Percentiles rank a stretch among this genome's conserved stretches.
Evolutionary conservation across 2,797 vertebrate species (phyloP).

Genomic region (Hemitrygon akajei): DNA sequence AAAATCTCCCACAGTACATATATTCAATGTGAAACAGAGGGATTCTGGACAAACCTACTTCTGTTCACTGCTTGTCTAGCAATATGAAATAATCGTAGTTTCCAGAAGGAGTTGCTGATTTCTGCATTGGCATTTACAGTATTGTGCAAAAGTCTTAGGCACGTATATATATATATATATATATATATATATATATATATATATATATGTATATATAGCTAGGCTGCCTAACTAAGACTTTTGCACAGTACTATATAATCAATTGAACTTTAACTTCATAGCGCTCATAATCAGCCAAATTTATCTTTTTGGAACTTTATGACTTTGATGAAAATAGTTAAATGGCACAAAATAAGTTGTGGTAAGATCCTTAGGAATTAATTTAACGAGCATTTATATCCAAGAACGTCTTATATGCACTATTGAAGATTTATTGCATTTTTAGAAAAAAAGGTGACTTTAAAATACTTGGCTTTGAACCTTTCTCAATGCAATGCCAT

Average conservation of each 20-base stretch:
- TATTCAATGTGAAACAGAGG: not conserved
- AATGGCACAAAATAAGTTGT: not conserved
- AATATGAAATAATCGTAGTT: not conserved
- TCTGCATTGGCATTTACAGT: not conserved
- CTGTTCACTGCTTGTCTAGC: not conserved
- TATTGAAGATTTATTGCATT: not conserved
- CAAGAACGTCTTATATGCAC: not conserved
- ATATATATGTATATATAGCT: no score
- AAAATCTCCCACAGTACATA: not conserved
- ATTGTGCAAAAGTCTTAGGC: no score
- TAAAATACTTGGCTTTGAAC: not conserved
- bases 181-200: no score
- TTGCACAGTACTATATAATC: not conserved
- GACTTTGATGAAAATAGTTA: not conserved
- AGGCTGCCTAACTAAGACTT: no score
- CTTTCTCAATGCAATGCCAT: not conserved
- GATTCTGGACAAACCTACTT: not conserved
- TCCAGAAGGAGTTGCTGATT: not conserved
- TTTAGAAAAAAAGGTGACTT: not conserved
- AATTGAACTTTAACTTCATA: not conserved
- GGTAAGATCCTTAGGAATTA: no score
- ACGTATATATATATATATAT: no score
- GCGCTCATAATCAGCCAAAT: not conserved
- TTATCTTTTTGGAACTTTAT: not conserved
- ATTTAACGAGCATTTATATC: not conserved